Conservation (phyloP, 1,140 invertebrate genomes). For the Melitaea cinxia region DNA sequence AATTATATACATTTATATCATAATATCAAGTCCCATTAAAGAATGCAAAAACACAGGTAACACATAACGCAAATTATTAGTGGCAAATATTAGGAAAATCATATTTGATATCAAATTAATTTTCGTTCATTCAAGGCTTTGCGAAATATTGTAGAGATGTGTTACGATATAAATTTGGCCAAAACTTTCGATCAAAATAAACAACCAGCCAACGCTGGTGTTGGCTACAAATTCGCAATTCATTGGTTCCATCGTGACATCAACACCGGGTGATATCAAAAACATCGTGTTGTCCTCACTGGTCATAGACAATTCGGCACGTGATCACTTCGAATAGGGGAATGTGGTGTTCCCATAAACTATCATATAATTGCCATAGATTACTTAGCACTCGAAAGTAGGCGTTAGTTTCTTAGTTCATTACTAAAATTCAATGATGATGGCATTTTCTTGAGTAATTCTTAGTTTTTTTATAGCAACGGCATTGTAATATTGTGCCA, state of each 20-base stretch:
- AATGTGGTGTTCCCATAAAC: conserved; percentile 4
- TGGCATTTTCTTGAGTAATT: neutral
- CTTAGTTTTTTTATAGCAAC: neutral
- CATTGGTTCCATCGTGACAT: neutral
- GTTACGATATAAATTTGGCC: too few species aligned
- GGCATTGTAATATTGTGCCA: neutral
- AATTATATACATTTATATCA: too few species aligned
- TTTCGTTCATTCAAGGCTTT: neutral
- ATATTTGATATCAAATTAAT: conserved; percentile 16
- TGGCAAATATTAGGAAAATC: neutral
- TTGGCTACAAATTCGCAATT: conserved; percentile 18
- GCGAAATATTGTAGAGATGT: conserved; percentile 4
- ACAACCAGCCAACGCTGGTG: neutral
- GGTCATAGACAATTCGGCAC: conserved; percentile 64
- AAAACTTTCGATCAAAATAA: neutral
- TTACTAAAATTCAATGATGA: neutral
- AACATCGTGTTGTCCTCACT: conserved; percentile 41
- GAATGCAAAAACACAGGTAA: neutral
- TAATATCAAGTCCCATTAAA: neutral
- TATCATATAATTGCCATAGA: neutral
- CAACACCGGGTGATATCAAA: conserved; percentile 19
- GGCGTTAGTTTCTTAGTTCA: neutral
- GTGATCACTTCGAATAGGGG: conserved; percentile 11
- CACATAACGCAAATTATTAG: neutral
- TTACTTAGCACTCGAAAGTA: neutral